Base-by-base conservation (phyloP, 2,797 vertebrate species). In the Alcedo atthis region DNA sequence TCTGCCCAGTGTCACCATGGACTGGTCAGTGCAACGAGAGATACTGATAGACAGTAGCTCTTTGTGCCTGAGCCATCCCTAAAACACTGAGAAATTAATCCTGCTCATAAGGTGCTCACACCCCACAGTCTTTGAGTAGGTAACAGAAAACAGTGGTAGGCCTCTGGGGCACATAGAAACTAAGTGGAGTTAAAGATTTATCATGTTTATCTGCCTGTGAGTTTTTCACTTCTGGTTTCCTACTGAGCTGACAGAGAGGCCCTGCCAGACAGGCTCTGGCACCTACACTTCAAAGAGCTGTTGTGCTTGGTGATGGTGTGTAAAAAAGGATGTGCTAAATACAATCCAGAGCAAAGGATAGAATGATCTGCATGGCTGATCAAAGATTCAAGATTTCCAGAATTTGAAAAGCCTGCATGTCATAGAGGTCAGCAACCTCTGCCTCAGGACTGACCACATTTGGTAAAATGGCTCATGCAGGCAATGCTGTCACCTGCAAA, bases 251-350 rank as follows among this genome's bases (percentile, higher is more conserved):
- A 69, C 12, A 26, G 35, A 84, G 33, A 58, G 59, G 30, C 74
- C 32, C 67, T 81, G 68, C 62, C 35, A 86, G 85, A 62, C 73
- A 66, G 86, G 63, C 75, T 86, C 67, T 62, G 55, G 40, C 74
- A 92, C 74, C 64, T 70, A 30, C 42, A 22, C 90, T 69, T 94
- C 81, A 80, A 87, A 85, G 33, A 85, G 76, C 80, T 87, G 76
- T 0, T 24, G 22, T 55, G 55, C 48, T 79, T 2, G 0, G 55
- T 77, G 83, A 67, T 79, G 40, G 14, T 74, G 25, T 37, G 45
- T 63, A 70, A 79, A 67, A 40, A 83, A 32, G 10, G 42, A 77
- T 70, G 57, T 77, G 92, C 81, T 88, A 91, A 94, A 90, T 53
- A 61, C 68, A 69, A 63, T 75, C 76, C 51, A 46, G 57, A 78